Evolutionary conservation across 2,113 vertebrate genomes (phyloP), one percentile per base, ranked within the genome.

Genomic region (Bos javanicus): DNA sequence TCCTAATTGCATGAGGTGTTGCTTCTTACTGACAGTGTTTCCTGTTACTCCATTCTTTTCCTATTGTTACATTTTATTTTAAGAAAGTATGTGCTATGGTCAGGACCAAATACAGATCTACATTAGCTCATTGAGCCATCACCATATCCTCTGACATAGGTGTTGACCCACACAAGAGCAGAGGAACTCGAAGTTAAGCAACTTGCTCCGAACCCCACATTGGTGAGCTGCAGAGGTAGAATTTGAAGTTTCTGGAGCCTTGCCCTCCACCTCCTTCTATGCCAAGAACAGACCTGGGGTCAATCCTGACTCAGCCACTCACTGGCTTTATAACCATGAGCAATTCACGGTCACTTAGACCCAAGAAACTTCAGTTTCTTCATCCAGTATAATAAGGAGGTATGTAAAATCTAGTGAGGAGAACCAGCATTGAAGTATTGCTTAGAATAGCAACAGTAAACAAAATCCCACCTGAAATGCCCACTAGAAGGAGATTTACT

Each of bases 221-320:
- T 30, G 33, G 71, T 16, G 46, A 90, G 80, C 64, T 56, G 13
- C 17, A 19, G 25, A 46, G n/a, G n/a, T 0, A 5, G 36, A 48
- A 23, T 17, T 7, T 5, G 43, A 95, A 84, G 78, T 6, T 25
- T 23, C 64, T 0, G 6, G 26, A 30, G 62, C 13, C 89, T 39
- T 1, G 33, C 13, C 71, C 17, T 1, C 3, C 1, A 23, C 13
- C 6, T 56, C 48, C n/a, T 30, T 36, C 36, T 21, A 5, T 36
- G 82, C 30, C 71, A 39, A 50, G 8, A 14, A 13, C 19, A 16
- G 52, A 17, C 28, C 14, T 2, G 1, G 62, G n/a, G 15, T 46
- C 26, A 43, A 56, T 57, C 14, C 56, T 30, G 85, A 74, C 60
- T 50, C 43, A 50, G 59, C 39, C 50, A 39, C 50, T 87, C 33